Evolutionary conservation across 2,113 vertebrate genomes (phyloP).

Genomic region (Alouatta palliata): DNA sequence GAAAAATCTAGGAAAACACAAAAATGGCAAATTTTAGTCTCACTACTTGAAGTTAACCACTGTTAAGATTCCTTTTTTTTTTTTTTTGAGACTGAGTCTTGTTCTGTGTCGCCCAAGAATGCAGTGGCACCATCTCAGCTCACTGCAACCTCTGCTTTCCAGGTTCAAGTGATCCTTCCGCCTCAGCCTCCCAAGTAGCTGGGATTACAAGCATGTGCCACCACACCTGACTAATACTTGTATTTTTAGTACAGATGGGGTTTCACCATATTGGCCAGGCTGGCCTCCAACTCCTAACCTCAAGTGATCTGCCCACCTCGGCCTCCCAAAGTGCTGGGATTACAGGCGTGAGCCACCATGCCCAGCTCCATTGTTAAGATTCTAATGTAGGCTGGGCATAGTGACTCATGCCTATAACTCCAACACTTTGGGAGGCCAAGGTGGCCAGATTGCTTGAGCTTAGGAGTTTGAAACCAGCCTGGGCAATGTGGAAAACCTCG

Average conservation of each 20-base stretch:
- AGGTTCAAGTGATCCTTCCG: too few species aligned
- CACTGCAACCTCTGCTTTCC: too few species aligned
- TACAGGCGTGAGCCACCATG: not conserved
- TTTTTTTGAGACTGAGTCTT: too few species aligned
- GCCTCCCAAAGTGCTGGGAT: not conserved
- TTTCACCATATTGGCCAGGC: not conserved
- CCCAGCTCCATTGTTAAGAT: not conserved
- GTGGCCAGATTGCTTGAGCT: not conserved
- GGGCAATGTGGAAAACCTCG: not conserved
- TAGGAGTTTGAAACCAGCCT: not conserved
- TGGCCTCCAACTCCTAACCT: not conserved
- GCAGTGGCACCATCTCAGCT: too few species aligned
- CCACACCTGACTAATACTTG: not conserved
- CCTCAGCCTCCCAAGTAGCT: too few species aligned
- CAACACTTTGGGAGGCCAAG: not conserved
- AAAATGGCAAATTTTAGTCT: not conserved
- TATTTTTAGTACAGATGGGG: not conserved
- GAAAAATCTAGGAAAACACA: slow-evolving; percentile 38
- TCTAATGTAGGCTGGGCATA: too few species aligned
- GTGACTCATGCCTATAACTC: not conserved
- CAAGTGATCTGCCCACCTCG: not conserved
- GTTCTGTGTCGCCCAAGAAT: too few species aligned
- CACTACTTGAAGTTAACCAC: not conserved
- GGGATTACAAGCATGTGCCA: too few species aligned
- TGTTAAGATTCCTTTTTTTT: not conserved